Base-by-base conservation (phyloP, 2,113 vertebrate genomes). In the Microtus ochrogaster region DNA sequence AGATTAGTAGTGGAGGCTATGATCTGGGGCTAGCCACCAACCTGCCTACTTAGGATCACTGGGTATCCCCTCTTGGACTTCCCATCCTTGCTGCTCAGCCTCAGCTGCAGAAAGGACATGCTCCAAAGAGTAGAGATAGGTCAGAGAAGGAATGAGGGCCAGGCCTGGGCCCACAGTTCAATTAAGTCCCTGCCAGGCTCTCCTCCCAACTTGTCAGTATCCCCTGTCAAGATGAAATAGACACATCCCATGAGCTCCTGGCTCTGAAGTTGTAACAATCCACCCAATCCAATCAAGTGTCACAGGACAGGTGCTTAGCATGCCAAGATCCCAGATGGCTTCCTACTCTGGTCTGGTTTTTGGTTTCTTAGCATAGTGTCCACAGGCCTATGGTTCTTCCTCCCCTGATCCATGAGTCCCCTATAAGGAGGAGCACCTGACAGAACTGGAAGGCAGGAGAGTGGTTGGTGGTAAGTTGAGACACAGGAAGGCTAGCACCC, bases 391-490 rank as follows among this genome's bases (percentile, higher is more conserved):
- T 84, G 74, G 26, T 14, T 58, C 72, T 39, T 55, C 88, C 84
- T 82, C 76, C 79, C 68, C 76, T 52, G 74, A 76, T 84, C 87
- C 72, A 58, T 44, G 89, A 84, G 72, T 93, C 47, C 92, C 22
- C 88, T 74, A 21, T 90, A 74, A 52, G 90, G 49, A 96, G 97
- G 49, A 95, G 97, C 97, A 97, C 96, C 96, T 96, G 91, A 89
- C 81, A 52, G 85, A 94, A 82, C 84, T 55, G 44, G 93, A 94
- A 97, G 97, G 95, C 94, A 94, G 95, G 89, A 88, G 81, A 94
- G 94, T 92, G 94, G 89, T 85, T 92, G 91, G 90, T 96, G 93
- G 28, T 94, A 77, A 94, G 82, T 78, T 92, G 95, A 97, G 94
- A 95, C 93, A 96, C 96, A 96, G 93, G 87, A 96, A 95, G 90